phyloP scores from a whole-genome alignment of 2,888 invertebrate species.

The Lochmaea capreae region DNA sequence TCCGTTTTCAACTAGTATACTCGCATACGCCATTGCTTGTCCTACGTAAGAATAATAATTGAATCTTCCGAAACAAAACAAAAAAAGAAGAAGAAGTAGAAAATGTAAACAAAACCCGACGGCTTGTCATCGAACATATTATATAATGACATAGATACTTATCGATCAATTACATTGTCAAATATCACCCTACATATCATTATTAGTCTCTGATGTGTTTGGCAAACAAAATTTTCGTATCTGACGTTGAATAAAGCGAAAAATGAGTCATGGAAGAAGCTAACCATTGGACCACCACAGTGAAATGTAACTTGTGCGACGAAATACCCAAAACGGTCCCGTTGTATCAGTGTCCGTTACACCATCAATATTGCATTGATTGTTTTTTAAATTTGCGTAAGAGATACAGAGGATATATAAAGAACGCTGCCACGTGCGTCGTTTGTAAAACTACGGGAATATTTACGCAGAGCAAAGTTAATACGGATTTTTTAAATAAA shows the following conservation, averaged over 20 bases:
- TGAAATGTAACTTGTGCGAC: constrained; percentile 57
- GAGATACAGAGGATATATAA: constrained; percentile 48
- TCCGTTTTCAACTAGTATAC: too few species aligned
- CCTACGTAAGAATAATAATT: too few species aligned
- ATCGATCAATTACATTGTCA: constrained; percentile 14
- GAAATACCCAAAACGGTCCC: constrained; percentile 57
- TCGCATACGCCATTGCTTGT: too few species aligned
- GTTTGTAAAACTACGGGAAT: constrained; percentile 50
- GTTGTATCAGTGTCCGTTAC: constrained; percentile 58
- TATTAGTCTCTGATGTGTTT: constrained; percentile 21
- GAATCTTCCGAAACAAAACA: too few species aligned
- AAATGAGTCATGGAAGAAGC: constrained; percentile 47
- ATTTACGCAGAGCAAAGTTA: constrained; percentile 49
- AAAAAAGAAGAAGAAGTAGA: neutral
- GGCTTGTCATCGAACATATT: neutral
- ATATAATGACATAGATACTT: neutral
- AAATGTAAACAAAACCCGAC: neutral
- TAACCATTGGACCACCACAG: constrained; percentile 47
- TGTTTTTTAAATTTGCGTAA: constrained; percentile 56
- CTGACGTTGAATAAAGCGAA: constrained; percentile 38
- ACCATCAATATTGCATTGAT: constrained; percentile 58
- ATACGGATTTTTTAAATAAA: constrained; percentile 55
- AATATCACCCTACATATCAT: constrained; percentile 19
- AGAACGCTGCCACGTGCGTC: constrained; percentile 50
- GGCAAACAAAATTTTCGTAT: constrained; percentile 49